These are phyloP conservation scores for Vandiemenella viatica DNA, from an alignment of 2,888 invertebrate genomes.

Conservation along the genomic window DNA sequence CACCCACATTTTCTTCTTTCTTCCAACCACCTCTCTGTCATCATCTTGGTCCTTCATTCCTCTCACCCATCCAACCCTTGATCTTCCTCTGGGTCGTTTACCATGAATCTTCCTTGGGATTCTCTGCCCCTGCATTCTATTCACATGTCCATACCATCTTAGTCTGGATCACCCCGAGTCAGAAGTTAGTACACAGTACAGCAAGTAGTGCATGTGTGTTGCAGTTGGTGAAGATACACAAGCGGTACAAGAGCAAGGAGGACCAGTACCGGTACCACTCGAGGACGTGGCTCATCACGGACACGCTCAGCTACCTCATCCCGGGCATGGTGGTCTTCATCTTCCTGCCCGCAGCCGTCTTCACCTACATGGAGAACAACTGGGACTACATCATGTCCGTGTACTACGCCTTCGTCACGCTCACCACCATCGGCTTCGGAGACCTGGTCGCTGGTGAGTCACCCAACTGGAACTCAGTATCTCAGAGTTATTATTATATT, in stretches of 20 bases:
- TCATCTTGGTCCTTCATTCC: no score
- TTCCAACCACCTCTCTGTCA: no score
- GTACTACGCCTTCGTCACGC: constrained; percentile 75
- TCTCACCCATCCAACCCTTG: no score
- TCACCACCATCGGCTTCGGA: constrained; percentile 86
- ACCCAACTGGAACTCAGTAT: background rate
- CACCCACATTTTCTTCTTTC: no score
- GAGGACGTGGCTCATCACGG: constrained; percentile 57
- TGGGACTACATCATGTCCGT: constrained; percentile 75
- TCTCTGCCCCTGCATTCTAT: no score
- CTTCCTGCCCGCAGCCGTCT: constrained; percentile 69
- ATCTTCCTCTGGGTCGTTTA: no score
- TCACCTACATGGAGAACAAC: constrained; percentile 55
- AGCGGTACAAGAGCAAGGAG: constrained; percentile 33
- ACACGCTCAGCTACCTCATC: constrained; percentile 69
- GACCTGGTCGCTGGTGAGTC: constrained; percentile 69
- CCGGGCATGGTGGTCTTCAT: constrained; percentile 80
- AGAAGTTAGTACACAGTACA: no score
- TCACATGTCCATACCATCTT: no score
- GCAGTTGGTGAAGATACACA: constrained; percentile 61
- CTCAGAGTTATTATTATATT: no score
- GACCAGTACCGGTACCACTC: constrained; percentile 35
- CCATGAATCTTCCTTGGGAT: no score
- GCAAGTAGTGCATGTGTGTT: no score
- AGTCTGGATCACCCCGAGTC: no score